Base-by-base conservation (phyloP, 2,888 invertebrate genomes). In the Plusia festucae region DNA sequence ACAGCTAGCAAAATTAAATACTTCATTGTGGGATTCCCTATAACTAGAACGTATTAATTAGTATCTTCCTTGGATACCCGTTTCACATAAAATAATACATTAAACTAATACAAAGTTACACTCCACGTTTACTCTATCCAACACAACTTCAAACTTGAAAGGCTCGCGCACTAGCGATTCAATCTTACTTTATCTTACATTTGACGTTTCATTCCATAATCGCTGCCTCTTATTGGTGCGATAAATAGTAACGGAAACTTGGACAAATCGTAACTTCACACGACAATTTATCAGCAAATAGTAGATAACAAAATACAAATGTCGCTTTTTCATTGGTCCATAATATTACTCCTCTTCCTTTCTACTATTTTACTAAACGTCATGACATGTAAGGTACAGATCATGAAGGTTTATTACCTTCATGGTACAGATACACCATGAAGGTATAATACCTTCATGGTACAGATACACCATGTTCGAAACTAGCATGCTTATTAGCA, bases 1-100 rank as follows among this genome's bases (percentile, higher is more conserved):
- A 92, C 78, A 60, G 90, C 84, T 75, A 93, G 76, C 79, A 93
- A 84, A 65, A 93, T 76, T 72, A 90, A 85, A 83, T 91, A 90
- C 82, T 93, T 95, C 95, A 95, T 93, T 73, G 70, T 79, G 68
- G 65, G 65, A 59, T 58, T 70, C 51, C 32, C 53, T 56, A 65
- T 27, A 60, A 52, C 46, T 32, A 54, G 60, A 27, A 52, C 40
- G 49, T 64, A 27, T 13, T 63, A 24, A 30, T 40, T 53, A 58
- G 13, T 61, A 20, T 61, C 66, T 49, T 53, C 46, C 53, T 22
- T 34, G 52, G 16, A 65, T 62, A 34, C 51, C 13, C 24, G 18
- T 55, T 55, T 70, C 51, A 68, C 44, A 60, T 40, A 53, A 46
- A 58, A 20, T 18, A 68, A 53, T 40, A 62, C 76, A 70, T 79